phyloP scores from a whole-genome alignment of 2,888 invertebrate species.

The Seladonia tumulorum region DNA sequence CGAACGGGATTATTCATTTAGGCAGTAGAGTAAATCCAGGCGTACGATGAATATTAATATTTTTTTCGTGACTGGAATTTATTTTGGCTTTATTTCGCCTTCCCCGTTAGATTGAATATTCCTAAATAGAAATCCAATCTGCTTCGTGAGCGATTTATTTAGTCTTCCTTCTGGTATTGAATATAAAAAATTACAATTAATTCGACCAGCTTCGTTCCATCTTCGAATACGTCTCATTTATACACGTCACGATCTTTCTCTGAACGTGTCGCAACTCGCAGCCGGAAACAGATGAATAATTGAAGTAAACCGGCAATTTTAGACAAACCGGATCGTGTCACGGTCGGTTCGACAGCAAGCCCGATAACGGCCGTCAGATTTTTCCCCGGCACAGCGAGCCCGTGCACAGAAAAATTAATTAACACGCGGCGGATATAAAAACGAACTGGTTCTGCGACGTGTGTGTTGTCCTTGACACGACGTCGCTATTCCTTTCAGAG shows the following conservation, averaged over 20 bases:
- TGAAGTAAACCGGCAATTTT: slow-evolving; percentile 11
- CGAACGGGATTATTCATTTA: too few relatives aligned
- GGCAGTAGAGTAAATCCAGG: too few relatives aligned
- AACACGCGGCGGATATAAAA: slow-evolving; percentile 37
- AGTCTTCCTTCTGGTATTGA: too few relatives aligned
- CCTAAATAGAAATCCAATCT: too few relatives aligned
- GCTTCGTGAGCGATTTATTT: too few relatives aligned
- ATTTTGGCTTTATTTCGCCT: too few relatives aligned
- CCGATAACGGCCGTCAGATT: slow-evolving; percentile 13
- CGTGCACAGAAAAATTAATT: slow-evolving; percentile 30
- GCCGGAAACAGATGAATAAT: slow-evolving; percentile 30
- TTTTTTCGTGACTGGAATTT: too few relatives aligned
- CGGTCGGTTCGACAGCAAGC: slow-evolving; percentile 21
- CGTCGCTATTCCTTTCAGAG: slow-evolving; percentile 27
- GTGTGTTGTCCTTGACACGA: slow-evolving; percentile 71
- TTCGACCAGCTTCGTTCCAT: too few relatives aligned
- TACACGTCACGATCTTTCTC: background rate
- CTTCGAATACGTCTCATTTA: background rate
- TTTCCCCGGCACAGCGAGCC: slow-evolving; percentile 12
- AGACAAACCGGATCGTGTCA: slow-evolving; percentile 38
- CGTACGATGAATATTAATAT: too few relatives aligned
- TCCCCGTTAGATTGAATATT: too few relatives aligned
- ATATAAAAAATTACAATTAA: too few relatives aligned
- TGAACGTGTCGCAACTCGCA: background rate
- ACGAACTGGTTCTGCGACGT: slow-evolving; percentile 63